A percentile compares a stretch with the other conserved stretches of the same genome.
Evolutionary conservation across 2,888 invertebrate species (phyloP).

Genomic region (Cosmorhoe ocellata): DNA sequence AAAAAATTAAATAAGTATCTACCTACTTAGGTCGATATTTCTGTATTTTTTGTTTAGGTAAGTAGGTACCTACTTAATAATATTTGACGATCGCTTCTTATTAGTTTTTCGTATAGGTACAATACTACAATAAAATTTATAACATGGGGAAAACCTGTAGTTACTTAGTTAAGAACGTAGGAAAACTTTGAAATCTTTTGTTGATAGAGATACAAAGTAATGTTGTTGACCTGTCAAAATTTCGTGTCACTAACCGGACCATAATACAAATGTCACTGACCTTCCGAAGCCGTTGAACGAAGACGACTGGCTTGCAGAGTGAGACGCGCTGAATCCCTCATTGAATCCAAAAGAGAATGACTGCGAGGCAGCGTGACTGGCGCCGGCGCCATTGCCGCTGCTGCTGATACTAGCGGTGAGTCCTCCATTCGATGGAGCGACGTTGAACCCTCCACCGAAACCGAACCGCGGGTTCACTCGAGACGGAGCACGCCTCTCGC

Average conservation of each 20-base stretch:
- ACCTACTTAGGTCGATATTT: too few species aligned
- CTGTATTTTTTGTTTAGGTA: too few species aligned
- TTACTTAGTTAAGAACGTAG: not conserved
- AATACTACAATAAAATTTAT: too few species aligned
- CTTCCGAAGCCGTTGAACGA: conserved; percentile 75
- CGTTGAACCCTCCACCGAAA: conserved; percentile 68
- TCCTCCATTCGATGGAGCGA: conserved; percentile 69
- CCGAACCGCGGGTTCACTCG: conserved; percentile 64
- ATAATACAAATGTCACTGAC: conserved; percentile 53
- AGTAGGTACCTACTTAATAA: too few species aligned
- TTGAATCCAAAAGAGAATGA: conserved; percentile 77
- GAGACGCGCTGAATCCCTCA: conserved; percentile 76
- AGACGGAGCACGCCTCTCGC: conserved; percentile 45
- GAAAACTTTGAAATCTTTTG: conserved; percentile 19
- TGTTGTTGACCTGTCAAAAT: conserved; percentile 20
- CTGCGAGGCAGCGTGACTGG: conserved; percentile 75
- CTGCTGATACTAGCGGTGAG: conserved; percentile 71
- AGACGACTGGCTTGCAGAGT: conserved; percentile 75
- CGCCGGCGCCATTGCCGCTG: conserved; percentile 65
- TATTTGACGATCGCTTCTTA: too few species aligned
- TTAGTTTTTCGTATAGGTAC: too few species aligned
- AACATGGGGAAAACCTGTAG: too few species aligned
- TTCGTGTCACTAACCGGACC: conserved; percentile 22
- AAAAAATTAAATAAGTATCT: too few species aligned
- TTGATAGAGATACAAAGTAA: conserved; percentile 8